These are phyloP conservation scores for Sinocyclocheilus anophthalmus DNA, from an alignment of 2,113 vertebrate species.

Conservation along the genomic window DNA sequence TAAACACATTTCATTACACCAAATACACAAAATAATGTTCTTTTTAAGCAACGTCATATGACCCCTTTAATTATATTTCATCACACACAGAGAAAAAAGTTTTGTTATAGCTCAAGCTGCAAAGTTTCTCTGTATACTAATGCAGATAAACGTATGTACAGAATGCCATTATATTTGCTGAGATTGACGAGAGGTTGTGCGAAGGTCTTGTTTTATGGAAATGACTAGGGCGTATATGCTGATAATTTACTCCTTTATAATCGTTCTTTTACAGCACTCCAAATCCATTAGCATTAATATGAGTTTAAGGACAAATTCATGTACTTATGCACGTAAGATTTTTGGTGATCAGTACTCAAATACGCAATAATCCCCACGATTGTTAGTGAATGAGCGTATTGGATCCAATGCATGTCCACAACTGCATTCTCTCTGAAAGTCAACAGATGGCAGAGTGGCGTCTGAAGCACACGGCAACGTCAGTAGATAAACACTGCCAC, in stretches of 20 bases:
- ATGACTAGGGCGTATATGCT: no score
- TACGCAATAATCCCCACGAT: background rate
- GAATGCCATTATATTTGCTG: background rate
- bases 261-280: background rate
- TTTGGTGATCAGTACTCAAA: background rate
- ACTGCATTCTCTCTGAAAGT: conserved; percentile 62
- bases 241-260: no score
- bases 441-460: conserved; percentile 76
- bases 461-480: conserved; percentile 39
- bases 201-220: background rate
- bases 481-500: conserved; percentile 55
- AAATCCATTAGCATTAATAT: background rate
- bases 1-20: no score
- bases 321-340: background rate
- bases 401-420: background rate
- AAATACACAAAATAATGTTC: no score
- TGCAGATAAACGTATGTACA: background rate
- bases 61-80: background rate
- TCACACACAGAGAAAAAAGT: background rate
- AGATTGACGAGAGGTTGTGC: background rate
- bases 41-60: no score
- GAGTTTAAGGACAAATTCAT: background rate
- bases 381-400: background rate
- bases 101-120: background rate
- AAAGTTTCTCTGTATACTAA: background rate